Conservation (phyloP, 2,888 invertebrate genomes). For the Heliconius charithonia region DNA sequence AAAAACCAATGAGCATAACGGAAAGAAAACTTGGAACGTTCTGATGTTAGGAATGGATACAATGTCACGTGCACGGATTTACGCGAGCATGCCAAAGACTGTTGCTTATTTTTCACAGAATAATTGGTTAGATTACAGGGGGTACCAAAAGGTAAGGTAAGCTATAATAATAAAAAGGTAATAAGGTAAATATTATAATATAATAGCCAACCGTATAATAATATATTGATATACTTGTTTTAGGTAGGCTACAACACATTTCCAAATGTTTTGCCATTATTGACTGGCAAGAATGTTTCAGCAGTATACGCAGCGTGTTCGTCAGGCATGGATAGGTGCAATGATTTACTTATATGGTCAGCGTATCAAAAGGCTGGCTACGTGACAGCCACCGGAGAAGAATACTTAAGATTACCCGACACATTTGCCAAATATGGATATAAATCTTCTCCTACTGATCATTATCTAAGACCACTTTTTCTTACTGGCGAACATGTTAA, state of each 20-base stretch:
- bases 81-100: slow-evolving; percentile 89
- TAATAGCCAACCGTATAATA: not conserved
- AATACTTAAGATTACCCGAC: slow-evolving; percentile 85
- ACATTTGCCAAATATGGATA: slow-evolving; percentile 88
- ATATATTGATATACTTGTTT: not conserved
- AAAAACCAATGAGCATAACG: not conserved
- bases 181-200: not conserved
- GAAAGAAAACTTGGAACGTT: slow-evolving; percentile 73
- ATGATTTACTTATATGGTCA: slow-evolving; percentile 90
- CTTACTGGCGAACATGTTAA: slow-evolving; percentile 83
- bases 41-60: slow-evolving; percentile 93
- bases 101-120: slow-evolving; percentile 85
- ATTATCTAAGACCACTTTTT: slow-evolving; percentile 90
- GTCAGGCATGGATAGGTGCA: slow-evolving; percentile 82
- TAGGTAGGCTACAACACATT: slow-evolving; percentile 93
- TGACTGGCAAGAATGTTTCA: slow-evolving; percentile 86
- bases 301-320: slow-evolving; percentile 76
- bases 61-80: slow-evolving; percentile 90
- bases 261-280: slow-evolving; percentile 92
- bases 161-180: not conserved
- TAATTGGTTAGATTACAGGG: slow-evolving; percentile 88
- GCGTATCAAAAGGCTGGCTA: slow-evolving; percentile 87
- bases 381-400: slow-evolving; percentile 90
- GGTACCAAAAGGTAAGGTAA: slow-evolving; percentile 84
- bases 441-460: slow-evolving; percentile 88